phyloP scores from a whole-genome alignment of 2,113 vertebrate genomes.

The Gavialis gangeticus region DNA sequence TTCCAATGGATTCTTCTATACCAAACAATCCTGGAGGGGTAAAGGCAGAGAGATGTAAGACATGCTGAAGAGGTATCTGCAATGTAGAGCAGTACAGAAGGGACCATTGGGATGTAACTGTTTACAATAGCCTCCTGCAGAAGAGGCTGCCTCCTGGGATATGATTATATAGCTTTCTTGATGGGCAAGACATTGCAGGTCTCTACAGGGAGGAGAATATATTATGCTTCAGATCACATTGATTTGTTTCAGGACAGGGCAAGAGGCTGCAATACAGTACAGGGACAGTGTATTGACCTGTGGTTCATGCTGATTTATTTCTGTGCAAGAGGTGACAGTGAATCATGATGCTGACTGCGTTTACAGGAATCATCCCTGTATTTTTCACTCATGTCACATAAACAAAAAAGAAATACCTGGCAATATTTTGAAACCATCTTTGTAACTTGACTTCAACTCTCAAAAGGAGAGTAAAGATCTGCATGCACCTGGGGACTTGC shows the following conservation, averaged over 20 bases:
- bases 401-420: neutral
- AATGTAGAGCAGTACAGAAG: neutral
- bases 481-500: neutral
- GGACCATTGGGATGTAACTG: neutral
- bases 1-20: constrained; percentile 77
- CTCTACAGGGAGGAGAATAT: rapidly evolving
- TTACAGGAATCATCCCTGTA: neutral
- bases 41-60: neutral
- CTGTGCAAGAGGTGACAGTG: neutral
- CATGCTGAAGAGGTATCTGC: neutral
- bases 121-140: neutral
- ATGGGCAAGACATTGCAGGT: neutral
- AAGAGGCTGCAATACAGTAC: neutral
- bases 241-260: neutral
- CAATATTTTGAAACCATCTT: neutral
- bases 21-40: constrained; percentile 62
- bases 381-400: neutral
- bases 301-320: neutral
- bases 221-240: neutral
- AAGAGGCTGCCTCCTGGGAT: neutral
- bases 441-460: rapidly evolving
- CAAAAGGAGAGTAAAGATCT: neutral
- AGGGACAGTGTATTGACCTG: neutral
- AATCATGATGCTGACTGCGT: neutral
- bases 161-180: neutral